Conservation (phyloP, 2,113 vertebrate species). For the Podiceps cristatus region DNA sequence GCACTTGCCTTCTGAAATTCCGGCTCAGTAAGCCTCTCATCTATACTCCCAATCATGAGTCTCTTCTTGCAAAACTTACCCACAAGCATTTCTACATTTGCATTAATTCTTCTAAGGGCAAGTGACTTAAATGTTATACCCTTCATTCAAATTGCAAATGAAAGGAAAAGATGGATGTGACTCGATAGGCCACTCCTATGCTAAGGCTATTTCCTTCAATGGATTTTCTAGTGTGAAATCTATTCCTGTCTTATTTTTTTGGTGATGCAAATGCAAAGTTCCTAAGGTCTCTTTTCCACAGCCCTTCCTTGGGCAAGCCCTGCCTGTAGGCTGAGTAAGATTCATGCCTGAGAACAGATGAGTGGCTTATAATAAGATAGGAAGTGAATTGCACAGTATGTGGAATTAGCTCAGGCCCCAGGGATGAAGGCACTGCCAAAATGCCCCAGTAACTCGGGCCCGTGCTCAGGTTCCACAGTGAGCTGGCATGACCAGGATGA, state of each 20-base stretch:
- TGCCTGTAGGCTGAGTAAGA: neutral
- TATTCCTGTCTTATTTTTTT: neutral
- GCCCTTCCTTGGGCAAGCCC: neutral
- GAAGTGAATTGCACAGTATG: neutral
- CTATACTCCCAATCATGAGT: neutral
- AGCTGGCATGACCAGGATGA: neutral
- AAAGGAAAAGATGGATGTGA: neutral
- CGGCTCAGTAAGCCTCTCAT: conserved; percentile 10
- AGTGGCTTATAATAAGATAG: neutral
- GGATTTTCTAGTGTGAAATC: neutral
- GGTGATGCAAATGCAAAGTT: neutral
- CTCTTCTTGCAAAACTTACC: neutral
- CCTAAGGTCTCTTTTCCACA: neutral
- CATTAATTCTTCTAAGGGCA: neutral
- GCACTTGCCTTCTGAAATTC: neutral
- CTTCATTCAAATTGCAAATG: neutral
- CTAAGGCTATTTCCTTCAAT: neutral
- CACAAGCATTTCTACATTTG: neutral
- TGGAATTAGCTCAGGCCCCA: neutral
- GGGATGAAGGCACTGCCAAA: neutral
- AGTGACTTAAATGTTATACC: neutral
- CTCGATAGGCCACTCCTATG: neutral
- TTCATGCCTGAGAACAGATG: neutral
- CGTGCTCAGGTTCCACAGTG: neutral
- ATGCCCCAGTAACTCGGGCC: no score